These are phyloP conservation scores for Aleiodes alternator DNA, from an alignment of 2,888 invertebrate species.

Conservation along the genomic window DNA sequence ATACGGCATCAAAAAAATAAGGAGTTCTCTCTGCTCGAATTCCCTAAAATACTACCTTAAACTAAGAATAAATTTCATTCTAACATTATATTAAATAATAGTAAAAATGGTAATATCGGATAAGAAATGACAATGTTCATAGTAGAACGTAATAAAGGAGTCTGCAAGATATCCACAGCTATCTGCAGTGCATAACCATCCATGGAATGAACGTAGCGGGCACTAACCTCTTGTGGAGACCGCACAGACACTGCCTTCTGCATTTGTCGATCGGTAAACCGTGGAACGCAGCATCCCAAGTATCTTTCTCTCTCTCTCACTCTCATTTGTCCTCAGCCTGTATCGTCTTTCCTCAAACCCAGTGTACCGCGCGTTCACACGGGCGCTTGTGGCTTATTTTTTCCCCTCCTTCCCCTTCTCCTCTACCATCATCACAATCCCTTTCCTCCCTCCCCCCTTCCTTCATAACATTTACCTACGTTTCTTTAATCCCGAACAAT, in stretches of 20 bases:
- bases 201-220: constrained; percentile 42
- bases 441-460: not conserved
- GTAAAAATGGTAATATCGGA: constrained; percentile 3
- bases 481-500: constrained; percentile 32
- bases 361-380: constrained; percentile 32
- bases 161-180: constrained; percentile 13
- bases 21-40: too few relatives aligned
- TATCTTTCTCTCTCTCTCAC: constrained; percentile 8
- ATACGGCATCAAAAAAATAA: too few relatives aligned
- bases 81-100: not conserved
- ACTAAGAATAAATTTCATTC: not conserved
- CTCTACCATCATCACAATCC: not conserved
- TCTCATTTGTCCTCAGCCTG: constrained; percentile 7
- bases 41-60: too few relatives aligned
- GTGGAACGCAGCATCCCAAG: constrained; percentile 44
- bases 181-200: constrained; percentile 27
- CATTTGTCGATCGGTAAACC: constrained; percentile 37
- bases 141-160: constrained; percentile 28
- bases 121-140: constrained; percentile 30
- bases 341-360: constrained; percentile 33
- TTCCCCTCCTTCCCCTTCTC: constrained; percentile 1
- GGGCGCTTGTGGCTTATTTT: constrained; percentile 29
- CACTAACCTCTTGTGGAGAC: constrained; percentile 43
- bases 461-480: constrained; percentile 10
- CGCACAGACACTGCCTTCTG: constrained; percentile 41